phyloP scores from a whole-genome alignment of 2,113 vertebrate species.

The Etheostoma cragini region DNA sequence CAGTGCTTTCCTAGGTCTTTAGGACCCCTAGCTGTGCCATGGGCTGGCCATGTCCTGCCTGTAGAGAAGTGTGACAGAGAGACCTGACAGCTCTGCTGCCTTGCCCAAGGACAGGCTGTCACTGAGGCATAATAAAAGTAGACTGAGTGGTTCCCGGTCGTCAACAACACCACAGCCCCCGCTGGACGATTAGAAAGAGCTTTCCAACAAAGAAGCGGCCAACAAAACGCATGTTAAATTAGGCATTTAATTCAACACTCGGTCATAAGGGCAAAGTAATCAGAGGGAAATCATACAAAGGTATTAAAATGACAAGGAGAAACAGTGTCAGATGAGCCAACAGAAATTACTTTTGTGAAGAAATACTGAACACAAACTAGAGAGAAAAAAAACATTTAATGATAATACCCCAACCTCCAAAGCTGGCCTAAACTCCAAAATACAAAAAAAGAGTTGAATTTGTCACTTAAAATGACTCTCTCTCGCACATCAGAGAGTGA shows the following conservation, averaged over 20 bases:
- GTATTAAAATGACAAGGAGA: conserved; percentile 47
- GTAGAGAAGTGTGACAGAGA: conserved; percentile 83
- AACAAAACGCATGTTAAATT: conserved; percentile 85
- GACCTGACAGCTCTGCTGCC: conserved; percentile 84
- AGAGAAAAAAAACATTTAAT: neutral
- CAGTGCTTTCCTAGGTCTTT: conserved; percentile 49
- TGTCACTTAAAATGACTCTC: conserved; percentile 7
- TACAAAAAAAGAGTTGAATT: conserved; percentile 24
- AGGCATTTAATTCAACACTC: conserved; percentile 83
- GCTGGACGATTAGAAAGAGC: conserved; percentile 75
- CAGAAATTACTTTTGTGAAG: conserved; percentile 20
- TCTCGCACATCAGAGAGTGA: conserved; percentile 8
- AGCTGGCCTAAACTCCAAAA: neutral
- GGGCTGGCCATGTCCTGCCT: conserved; percentile 76
- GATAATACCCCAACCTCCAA: neutral
- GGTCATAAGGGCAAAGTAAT: conserved; percentile 83
- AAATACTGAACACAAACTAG: neutral
- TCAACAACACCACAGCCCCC: conserved; percentile 72
- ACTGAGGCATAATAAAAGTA: conserved; percentile 73
- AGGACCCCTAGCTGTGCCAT: conserved; percentile 81
- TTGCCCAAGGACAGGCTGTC: conserved; percentile 81
- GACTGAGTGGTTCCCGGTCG: conserved; percentile 64
- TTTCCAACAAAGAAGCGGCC: conserved; percentile 71
- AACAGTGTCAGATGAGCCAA: conserved; percentile 17
- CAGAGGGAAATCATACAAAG: conserved; percentile 70